phyloP scores from a whole-genome alignment of 2,888 invertebrate genomes.

The Scaptomyza flava region DNA sequence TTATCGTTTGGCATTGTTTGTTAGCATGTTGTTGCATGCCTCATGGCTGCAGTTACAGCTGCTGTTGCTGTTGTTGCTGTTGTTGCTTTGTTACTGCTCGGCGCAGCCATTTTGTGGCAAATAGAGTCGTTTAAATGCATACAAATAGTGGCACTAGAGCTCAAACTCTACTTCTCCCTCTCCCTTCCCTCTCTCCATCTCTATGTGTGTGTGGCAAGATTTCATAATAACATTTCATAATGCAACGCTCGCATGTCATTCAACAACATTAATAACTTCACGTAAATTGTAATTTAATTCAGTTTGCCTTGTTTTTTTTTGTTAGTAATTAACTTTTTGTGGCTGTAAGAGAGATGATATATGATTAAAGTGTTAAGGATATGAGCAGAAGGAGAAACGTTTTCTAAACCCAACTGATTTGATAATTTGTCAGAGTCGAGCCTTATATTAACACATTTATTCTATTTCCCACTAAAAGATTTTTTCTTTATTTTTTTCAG shows the following conservation, averaged over 20 bases:
- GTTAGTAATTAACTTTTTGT: conserved; percentile 8
- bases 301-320: background rate
- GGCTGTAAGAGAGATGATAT: background rate
- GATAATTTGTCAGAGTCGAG: no score
- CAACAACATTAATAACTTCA: conserved; percentile 46
- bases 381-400: no score
- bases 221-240: conserved; percentile 79
- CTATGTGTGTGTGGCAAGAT: conserved; percentile 53
- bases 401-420: no score
- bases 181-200: conserved; percentile 2
- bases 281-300: conserved; percentile 37
- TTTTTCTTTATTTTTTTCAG: no score
- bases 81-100: conserved; percentile 31
- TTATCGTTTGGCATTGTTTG: conserved; percentile 77
- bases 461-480: no score
- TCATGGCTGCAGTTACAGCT: conserved; percentile 33
- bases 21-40: conserved; percentile 59
- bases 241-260: conserved; percentile 78
- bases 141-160: conserved; percentile 57
- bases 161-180: background rate
- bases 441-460: no score
- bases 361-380: background rate
- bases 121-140: conserved; percentile 81
- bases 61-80: conserved; percentile 20
- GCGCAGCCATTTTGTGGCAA: conserved; percentile 77